Conservation (phyloP, 2,113 vertebrate species). For the Lucifuga dentata region DNA sequence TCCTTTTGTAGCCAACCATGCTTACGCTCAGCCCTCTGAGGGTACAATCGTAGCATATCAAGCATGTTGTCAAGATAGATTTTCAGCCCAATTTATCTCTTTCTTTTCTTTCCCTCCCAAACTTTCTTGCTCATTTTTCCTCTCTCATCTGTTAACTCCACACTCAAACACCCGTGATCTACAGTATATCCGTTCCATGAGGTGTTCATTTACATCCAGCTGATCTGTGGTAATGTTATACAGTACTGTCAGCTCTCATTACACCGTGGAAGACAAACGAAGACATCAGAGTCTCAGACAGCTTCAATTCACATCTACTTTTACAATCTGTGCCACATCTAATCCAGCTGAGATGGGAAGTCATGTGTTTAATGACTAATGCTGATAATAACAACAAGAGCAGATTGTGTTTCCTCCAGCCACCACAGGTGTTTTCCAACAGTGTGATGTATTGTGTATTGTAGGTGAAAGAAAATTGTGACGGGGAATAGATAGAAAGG, state of each 20-base stretch:
- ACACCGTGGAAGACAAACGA: slow-evolving; percentile 28
- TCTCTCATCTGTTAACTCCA: slow-evolving; percentile 1
- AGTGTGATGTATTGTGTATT: slow-evolving; percentile 23
- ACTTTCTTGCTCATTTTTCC: too few species aligned
- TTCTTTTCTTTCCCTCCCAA: neutral
- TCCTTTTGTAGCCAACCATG: slow-evolving; percentile 28
- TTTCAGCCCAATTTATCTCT: neutral
- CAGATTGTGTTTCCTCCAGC: slow-evolving; percentile 36
- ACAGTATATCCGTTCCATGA: too few species aligned
- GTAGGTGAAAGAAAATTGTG: slow-evolving; percentile 25
- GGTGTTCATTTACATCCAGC: slow-evolving; percentile 41
- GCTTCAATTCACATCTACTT: slow-evolving; percentile 20
- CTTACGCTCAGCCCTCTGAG: slow-evolving; percentile 1
- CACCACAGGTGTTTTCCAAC: slow-evolving; percentile 50
- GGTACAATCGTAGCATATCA: slow-evolving; percentile 26
- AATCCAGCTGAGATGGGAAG: slow-evolving; percentile 34
- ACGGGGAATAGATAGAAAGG: neutral
- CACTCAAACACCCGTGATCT: neutral
- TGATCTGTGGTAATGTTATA: slow-evolving; percentile 20
- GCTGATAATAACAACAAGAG: slow-evolving; percentile 7
- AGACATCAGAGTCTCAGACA: slow-evolving; percentile 27
- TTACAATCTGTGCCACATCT: slow-evolving; percentile 28
- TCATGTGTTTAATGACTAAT: slow-evolving; percentile 45
- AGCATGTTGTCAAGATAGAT: neutral
- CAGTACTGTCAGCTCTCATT: slow-evolving; percentile 25